Evolutionary conservation across 2,888 invertebrate species (phyloP).

Genomic region (Cheilosia scutellata): DNA sequence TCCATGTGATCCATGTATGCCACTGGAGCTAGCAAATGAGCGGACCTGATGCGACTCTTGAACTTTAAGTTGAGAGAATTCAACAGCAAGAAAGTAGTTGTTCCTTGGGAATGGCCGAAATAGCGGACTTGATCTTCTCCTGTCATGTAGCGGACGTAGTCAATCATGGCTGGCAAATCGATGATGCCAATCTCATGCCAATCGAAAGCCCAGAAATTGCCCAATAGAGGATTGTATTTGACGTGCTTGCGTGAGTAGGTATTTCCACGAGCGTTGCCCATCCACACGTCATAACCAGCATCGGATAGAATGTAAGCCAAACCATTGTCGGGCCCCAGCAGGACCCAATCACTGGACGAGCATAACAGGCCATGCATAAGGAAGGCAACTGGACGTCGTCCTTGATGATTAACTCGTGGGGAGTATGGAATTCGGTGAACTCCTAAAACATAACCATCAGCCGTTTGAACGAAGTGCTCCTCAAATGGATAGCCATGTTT

Average conservation of each 20-base stretch:
- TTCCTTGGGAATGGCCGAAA: conserved; percentile 80
- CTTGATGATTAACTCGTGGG: conserved; percentile 61
- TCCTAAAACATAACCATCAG: conserved; percentile 80
- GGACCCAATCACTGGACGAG: conserved; percentile 81
- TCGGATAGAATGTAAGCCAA: conserved; percentile 80
- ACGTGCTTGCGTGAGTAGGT: conserved; percentile 80
- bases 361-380: conserved; percentile 80
- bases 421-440: conserved; percentile 81
- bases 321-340: conserved; percentile 77
- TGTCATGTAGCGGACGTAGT: conserved; percentile 77
- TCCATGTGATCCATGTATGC: conserved; percentile 80
- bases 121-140: conserved; percentile 77
- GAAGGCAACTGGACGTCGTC: conserved; percentile 78
- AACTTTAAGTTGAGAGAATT: conserved; percentile 77
- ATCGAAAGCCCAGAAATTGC: conserved; percentile 80
- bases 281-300: conserved; percentile 81
- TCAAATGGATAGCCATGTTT: conserved; percentile 81
- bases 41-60: conserved; percentile 78
- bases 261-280: conserved; percentile 81
- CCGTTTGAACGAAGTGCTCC: conserved; percentile 86
- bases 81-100: conserved; percentile 79
- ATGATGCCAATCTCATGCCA: conserved; percentile 81
- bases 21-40: conserved; percentile 80
- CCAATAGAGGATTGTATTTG: conserved; percentile 74
- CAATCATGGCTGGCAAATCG: conserved; percentile 80